These are phyloP conservation scores for Lycophotia porphyrea DNA, from an alignment of 2,888 invertebrate genomes.

Conservation along the genomic window DNA sequence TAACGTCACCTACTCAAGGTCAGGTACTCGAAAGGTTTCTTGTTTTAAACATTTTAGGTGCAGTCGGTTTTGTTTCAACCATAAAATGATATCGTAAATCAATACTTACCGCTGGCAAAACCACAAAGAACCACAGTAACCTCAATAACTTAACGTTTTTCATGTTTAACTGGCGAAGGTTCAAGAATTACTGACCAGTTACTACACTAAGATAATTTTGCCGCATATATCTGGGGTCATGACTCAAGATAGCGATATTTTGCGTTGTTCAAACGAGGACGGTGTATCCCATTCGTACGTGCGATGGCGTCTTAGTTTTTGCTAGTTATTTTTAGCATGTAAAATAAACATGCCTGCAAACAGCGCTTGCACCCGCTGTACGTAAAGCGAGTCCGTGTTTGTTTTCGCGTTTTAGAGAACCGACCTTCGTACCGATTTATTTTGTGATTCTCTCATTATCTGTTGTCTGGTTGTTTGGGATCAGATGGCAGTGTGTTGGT, in stretches of 20 bases:
- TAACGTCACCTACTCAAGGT: not conserved
- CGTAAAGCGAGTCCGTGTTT: not conserved
- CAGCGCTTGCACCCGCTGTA: not conserved
- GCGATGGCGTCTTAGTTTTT: conserved; percentile 7
- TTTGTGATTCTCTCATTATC: not conserved
- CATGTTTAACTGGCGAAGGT: conserved; percentile 74
- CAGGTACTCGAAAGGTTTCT: not conserved
- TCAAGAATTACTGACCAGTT: conserved; percentile 73
- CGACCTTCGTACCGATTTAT: not conserved
- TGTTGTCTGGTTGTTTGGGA: too few relatives aligned
- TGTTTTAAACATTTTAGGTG: not conserved
- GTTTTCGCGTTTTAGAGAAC: not conserved
- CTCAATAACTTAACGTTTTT: conserved; percentile 79
- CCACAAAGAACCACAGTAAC: conserved; percentile 66
- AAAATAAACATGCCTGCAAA: not conserved
- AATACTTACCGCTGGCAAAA: conserved; percentile 76
- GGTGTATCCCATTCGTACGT: conserved; percentile 19
- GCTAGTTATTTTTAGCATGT: conserved; percentile 13
- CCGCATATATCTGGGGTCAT: conserved; percentile 69
- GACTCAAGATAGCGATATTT: conserved; percentile 71
- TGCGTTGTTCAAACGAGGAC: conserved; percentile 67
- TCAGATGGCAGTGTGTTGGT: too few relatives aligned
- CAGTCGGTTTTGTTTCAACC: not conserved
- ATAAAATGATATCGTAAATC: not conserved
- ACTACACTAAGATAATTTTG: conserved; percentile 59